phyloP scores from a whole-genome alignment of 2,888 invertebrate species.

The Zele albiditarsus region DNA sequence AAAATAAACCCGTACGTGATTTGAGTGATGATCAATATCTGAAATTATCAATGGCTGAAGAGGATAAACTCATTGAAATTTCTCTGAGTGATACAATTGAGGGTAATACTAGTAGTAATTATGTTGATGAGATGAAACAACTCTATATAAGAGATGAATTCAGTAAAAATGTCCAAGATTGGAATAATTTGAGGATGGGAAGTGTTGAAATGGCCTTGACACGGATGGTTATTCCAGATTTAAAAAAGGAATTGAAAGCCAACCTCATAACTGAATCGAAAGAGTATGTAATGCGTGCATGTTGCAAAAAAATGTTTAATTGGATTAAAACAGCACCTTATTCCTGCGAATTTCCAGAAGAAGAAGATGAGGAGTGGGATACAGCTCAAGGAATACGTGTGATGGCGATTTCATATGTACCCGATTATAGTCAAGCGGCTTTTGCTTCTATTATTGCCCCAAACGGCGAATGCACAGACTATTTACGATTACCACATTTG shows the following conservation, averaged over 20 bases:
- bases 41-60: slow-evolving; percentile 85
- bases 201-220: slow-evolving; percentile 91
- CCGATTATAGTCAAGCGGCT: slow-evolving; percentile 87
- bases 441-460: slow-evolving; percentile 91
- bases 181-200: slow-evolving; percentile 92
- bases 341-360: slow-evolving; percentile 81
- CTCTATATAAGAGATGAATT: slow-evolving; percentile 94
- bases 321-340: slow-evolving; percentile 95
- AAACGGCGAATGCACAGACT: slow-evolving; percentile 95
- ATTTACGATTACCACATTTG: slow-evolving; percentile 89
- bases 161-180: slow-evolving; percentile 93
- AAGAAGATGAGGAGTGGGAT: slow-evolving; percentile 95
- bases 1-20: slow-evolving; percentile 93
- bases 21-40: slow-evolving; percentile 93
- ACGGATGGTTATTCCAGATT: slow-evolving; percentile 91
- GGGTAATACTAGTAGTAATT: slow-evolving; percentile 84
- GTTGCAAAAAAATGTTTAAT: slow-evolving; percentile 89
- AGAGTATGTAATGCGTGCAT: slow-evolving; percentile 87
- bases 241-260: slow-evolving; percentile 88
- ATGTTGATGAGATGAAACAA: slow-evolving; percentile 92
- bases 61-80: slow-evolving; percentile 86
- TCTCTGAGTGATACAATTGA: slow-evolving; percentile 84
- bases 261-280: slow-evolving; percentile 90
- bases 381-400: slow-evolving; percentile 88
- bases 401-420: slow-evolving; percentile 90